Percentiles rank a stretch among this genome's conserved stretches.
Conservation (phyloP, 2,797 vertebrate genomes). For the Corythornis leucogaster region DNA sequence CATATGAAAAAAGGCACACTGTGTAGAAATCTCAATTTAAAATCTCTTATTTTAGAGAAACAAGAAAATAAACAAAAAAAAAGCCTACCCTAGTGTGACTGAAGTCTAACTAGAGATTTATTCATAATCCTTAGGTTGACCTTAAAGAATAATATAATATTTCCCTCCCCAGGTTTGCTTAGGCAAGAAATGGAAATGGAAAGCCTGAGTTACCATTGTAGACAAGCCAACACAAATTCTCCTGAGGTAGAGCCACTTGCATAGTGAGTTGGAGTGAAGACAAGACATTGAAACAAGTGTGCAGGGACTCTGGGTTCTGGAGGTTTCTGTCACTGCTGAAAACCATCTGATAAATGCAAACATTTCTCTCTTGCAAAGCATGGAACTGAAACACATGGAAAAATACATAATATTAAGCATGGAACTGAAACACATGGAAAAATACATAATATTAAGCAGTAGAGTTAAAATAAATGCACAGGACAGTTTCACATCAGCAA, state of each 20-base stretch:
- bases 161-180: background rate
- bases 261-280: constrained; percentile 85
- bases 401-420: constrained; percentile 61
- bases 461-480: background rate
- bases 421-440: constrained; percentile 79
- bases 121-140: background rate
- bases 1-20: background rate
- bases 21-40: background rate
- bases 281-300: constrained; percentile 83
- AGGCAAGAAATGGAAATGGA: constrained; percentile 10
- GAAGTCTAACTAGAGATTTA: background rate
- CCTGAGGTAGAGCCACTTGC: constrained; percentile 88
- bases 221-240: constrained; percentile 89
- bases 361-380: constrained; percentile 84
- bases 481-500: background rate
- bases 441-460: background rate
- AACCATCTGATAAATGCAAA: constrained; percentile 87
- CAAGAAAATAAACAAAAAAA: background rate
- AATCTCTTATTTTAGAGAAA: background rate
- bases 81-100: background rate
- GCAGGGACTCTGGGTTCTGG: constrained; percentile 76
- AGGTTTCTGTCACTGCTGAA: constrained; percentile 75
- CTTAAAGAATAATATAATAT: background rate
- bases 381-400: constrained; percentile 79
- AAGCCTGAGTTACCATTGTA: constrained; percentile 86